Evolutionary conservation across 2,797 vertebrate genomes (phyloP), one percentile per base, ranked within the genome.

Genomic region (Leucoraja ocellata): DNA sequence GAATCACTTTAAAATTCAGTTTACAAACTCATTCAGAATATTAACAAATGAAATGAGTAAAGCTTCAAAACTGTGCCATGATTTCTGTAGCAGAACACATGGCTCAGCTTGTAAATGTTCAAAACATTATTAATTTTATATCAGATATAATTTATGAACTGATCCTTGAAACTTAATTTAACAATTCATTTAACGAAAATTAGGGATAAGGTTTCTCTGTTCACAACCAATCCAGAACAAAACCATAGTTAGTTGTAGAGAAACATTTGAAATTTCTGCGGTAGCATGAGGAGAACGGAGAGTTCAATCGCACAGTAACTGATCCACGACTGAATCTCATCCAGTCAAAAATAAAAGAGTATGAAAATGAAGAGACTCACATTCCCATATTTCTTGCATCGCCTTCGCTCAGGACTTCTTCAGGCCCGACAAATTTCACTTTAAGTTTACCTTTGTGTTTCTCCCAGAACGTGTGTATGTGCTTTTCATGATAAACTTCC

Each of bases 341-440:
- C 77, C 77, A 36, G n/a, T 78, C 14, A 13, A 32, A 36, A 16
- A 78, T 18, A 36, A 68, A 16, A 68, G 84, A 21, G 21, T 32
- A 21, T 36, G 84, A 93, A 54, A 54, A 39, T 76, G 93, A 3
- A 93, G 93, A 94, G 93, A 36, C 95, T 96, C 97, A 99, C 99
- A 99, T 99, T 96, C 98, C 99, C 98, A 99, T 99, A 96, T 99
- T 99, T 94, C 99, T 98, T 94, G 98, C 98, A 95, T 99, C 97
- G 18, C 98, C 98, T 97, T 99, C 98, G 95, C 97, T 99, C 94
- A 99, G 93, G 94, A 96, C 96, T 95, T 99, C 99, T 95, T 99
- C 99, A 2, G 99, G 99, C 93, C 99, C 99, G 94, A 99, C 98
- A 94, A 98, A 97, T 96, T 99, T 99, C 95, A 99, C 97, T 94